phyloP scores from a whole-genome alignment of 2,888 invertebrate genomes.

The Hyposoter dolosus region DNA sequence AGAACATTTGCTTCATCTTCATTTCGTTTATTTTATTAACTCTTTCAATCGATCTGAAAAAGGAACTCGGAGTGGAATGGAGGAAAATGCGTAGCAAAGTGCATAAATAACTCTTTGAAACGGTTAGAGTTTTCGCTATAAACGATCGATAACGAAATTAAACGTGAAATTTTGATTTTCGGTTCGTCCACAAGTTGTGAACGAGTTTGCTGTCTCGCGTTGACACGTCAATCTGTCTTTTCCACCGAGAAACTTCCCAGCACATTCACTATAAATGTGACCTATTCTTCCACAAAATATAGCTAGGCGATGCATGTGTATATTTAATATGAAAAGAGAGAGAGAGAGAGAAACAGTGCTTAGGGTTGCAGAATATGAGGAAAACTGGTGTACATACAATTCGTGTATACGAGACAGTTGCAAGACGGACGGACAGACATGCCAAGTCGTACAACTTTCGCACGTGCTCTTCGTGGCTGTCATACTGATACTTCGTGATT shows the following conservation, averaged over 20 bases:
- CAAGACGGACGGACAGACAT: conserved; percentile 44
- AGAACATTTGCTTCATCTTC: no score
- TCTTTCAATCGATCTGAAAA: not conserved
- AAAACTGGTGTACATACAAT: conserved; percentile 35
- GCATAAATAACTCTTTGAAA: not conserved
- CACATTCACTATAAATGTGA: conserved; percentile 43
- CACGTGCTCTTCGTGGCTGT: conserved; percentile 17
- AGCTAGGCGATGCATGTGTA: conserved; percentile 59
- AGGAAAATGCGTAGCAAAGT: not conserved
- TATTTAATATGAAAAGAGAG: not conserved
- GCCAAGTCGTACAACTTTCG: conserved; percentile 36
- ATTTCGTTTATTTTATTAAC: not conserved
- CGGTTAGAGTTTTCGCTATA: not conserved
- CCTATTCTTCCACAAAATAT: conserved; percentile 28
- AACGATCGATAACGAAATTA: not conserved
- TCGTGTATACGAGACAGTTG: conserved; percentile 45
- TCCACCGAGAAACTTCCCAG: conserved; percentile 47
- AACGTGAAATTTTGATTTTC: conserved; percentile 5
- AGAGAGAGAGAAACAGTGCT: not conserved
- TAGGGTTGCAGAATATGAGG: conserved; percentile 26
- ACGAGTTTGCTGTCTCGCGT: conserved; percentile 68
- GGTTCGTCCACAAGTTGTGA: not conserved
- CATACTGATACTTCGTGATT: conserved; percentile 14
- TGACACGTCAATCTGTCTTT: conserved; percentile 74
- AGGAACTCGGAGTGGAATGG: no score